phyloP scores from a whole-genome alignment of 2,888 invertebrate genomes.

The Podabrus alpinus region DNA sequence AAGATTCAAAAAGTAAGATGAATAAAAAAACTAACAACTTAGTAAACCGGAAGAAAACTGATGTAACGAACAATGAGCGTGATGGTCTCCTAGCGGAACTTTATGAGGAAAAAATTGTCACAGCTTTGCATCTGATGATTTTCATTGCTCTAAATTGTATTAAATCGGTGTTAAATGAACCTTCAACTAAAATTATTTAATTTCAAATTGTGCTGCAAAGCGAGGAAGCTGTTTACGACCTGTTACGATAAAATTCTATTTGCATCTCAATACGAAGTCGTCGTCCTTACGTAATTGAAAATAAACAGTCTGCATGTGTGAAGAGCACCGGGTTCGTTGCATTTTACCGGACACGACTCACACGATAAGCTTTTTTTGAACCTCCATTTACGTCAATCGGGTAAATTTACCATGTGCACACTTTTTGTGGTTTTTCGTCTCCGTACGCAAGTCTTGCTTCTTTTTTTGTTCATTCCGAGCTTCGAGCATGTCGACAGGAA shows the following conservation, averaged over 20 bases:
- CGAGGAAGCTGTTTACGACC: background rate
- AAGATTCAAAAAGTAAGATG: background rate
- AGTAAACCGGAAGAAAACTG: background rate
- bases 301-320: background rate
- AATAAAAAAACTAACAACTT: background rate
- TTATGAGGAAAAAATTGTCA: background rate
- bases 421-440: background rate
- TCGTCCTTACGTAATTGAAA: background rate
- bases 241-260: background rate
- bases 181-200: background rate
- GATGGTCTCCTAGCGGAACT: background rate
- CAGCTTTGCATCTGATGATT: background rate
- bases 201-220: background rate
- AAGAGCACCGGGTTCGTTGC: background rate
- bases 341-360: background rate
- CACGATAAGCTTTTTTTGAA: background rate
- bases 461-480: background rate
- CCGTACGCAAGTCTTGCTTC: background rate
- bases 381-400: background rate
- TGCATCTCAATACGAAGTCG: background rate
- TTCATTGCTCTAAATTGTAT: background rate
- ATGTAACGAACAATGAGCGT: background rate
- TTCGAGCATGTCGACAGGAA: slow-evolving; percentile 19
- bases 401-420: background rate
- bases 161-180: background rate